Evolutionary conservation across 2,888 invertebrate genomes (phyloP), one percentile per base, ranked within the genome.

Genomic region (Andrena hattorfiana): DNA sequence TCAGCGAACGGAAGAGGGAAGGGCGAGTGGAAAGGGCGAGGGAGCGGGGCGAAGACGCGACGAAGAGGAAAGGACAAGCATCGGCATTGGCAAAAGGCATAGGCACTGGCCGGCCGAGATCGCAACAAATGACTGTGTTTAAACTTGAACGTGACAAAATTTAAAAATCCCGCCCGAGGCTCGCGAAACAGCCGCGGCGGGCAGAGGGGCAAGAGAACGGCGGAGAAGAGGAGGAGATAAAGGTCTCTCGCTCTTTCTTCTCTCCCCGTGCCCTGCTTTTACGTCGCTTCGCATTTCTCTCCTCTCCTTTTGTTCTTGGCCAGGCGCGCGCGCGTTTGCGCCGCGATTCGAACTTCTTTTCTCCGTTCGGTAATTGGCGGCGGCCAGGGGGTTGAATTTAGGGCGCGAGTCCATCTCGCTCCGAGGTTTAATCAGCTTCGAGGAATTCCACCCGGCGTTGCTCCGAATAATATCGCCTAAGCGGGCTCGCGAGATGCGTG

Each of bases 71-170:
- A 64, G 73, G 73, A 84, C 87, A 84, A 78, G 88, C 88, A 90
- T 89, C 89, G 89, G 89, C 89, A 83, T 84, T 90, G 87, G 91
- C 89, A 89, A 91, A 90, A 89, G 90, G 86, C 87, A 89, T 87
- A 87, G 87, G 88, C 81, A 82, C 78, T 54, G 87, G 74, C 77
- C 70, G 85, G 83, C 30, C 79, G 87, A 86, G 89, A 89, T 89
- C 87, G 83, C 87, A 90, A 91, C 93, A 93, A 93, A 94, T 93
- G 92, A 94, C 94, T 93, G 93, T 94, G 93, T 94, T 94, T 94
- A 94, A 94, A 92, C 92, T 92, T 92, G 94, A 93, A 94, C 94
- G 94, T 94, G 94, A 94, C 93, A 93, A 93, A 93, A 94, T 94
- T 94, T 92, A 91, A 93, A 93, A 94, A 94, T 92, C 90, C 89